Percentiles rank a stretch among this genome's conserved stretches.
Conservation (phyloP, 2,888 invertebrate genomes). For the Cybosia mesomella region DNA sequence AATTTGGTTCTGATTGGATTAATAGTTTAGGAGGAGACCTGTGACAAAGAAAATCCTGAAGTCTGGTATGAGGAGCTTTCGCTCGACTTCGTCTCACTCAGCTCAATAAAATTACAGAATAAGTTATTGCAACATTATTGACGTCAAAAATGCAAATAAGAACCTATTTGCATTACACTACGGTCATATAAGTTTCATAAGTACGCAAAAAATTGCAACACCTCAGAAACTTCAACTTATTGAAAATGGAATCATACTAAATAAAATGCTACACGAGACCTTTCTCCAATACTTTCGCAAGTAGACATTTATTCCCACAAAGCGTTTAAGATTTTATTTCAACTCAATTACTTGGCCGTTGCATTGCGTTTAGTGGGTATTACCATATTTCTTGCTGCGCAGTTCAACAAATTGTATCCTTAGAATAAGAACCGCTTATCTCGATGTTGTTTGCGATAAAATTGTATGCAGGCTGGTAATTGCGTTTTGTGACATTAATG, state of each 20-base stretch:
- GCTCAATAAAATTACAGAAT: background rate
- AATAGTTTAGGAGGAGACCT: too few species aligned
- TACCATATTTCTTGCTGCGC: slow-evolving; percentile 31
- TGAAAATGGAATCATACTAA: background rate
- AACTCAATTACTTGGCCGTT: slow-evolving; percentile 42
- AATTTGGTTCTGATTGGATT: too few species aligned
- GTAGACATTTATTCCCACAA: slow-evolving; percentile 32
- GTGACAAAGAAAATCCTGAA: too few species aligned
- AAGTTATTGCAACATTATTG: background rate
- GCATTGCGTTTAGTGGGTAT: slow-evolving; percentile 28
- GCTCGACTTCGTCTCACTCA: too few species aligned
- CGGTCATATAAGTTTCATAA: too few species aligned
- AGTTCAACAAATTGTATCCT: slow-evolving; percentile 17
- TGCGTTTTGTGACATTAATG: background rate
- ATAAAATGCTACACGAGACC: background rate
- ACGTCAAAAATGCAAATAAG: background rate
- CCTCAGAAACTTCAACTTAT: too few species aligned
- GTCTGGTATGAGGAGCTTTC: too few species aligned
- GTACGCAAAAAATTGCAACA: background rate
- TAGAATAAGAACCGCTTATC: slow-evolving; percentile 18
- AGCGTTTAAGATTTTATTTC: slow-evolving; percentile 43
- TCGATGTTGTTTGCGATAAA: slow-evolving; percentile 6
- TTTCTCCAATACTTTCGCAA: slow-evolving; percentile 5
- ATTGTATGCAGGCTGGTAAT: slow-evolving; percentile 4
- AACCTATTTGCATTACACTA: too few species aligned